Conservation (phyloP, 2,797 vertebrate genomes). For the Vespertilio murinus region DNA sequence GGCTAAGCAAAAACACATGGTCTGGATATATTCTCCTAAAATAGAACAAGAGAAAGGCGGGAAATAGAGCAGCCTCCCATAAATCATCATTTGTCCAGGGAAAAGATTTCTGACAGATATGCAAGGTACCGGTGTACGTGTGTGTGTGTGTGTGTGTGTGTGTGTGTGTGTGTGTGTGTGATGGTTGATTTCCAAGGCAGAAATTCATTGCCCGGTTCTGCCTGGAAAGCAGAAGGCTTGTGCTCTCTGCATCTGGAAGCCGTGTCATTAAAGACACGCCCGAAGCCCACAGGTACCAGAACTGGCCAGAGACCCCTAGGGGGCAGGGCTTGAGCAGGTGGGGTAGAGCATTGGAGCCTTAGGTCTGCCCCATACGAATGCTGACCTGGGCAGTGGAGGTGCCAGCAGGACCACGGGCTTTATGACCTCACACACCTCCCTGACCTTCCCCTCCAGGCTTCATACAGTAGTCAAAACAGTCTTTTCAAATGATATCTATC, state of each 20-base stretch:
- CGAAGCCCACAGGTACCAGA: not conserved
- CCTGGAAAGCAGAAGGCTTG: not conserved
- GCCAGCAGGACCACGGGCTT: not conserved
- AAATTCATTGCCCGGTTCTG: not conserved
- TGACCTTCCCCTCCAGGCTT: not conserved
- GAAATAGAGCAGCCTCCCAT: constrained; percentile 55
- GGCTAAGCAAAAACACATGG: constrained; percentile 75
- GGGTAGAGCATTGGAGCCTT: not conserved
- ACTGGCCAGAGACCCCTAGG: not conserved
- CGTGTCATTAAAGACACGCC: not conserved
- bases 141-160: not conserved
- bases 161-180: too few species aligned
- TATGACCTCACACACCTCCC: not conserved
- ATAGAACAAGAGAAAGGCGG: constrained; percentile 71
- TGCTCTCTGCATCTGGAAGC: not conserved
- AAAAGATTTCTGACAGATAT: constrained; percentile 69
- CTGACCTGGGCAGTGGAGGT: not conserved
- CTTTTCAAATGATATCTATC: not conserved
- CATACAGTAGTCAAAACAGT: not conserved
- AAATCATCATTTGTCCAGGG: constrained; percentile 73
- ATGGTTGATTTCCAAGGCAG: constrained; percentile 54
- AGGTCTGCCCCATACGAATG: not conserved
- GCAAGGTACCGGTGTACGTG: fast-evolving
- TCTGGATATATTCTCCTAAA: constrained; percentile 61
- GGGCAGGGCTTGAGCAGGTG: not conserved